Percentiles rank a stretch among this genome's conserved stretches.
These are phyloP conservation scores for Oreamnos americanus DNA, from an alignment of 2,113 vertebrate genomes.

Conservation along the genomic window DNA sequence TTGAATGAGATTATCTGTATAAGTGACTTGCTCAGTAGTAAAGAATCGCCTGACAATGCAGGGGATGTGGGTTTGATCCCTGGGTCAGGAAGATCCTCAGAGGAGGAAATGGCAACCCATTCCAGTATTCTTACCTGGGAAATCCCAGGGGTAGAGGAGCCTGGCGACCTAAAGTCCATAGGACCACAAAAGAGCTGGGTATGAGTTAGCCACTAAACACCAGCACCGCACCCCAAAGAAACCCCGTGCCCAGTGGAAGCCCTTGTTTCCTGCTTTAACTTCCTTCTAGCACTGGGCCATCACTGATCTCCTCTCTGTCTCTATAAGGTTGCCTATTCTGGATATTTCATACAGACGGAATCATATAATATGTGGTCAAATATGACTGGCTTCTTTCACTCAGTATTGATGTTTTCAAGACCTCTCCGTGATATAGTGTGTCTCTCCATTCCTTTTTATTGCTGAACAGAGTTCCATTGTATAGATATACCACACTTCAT, in stretches of 20 bases:
- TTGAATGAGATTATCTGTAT: neutral
- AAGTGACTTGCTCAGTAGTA: neutral
- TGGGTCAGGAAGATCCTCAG: neutral
- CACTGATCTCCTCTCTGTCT: neutral
- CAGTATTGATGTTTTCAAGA: neutral
- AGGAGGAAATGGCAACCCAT: neutral
- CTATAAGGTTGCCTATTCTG: neutral
- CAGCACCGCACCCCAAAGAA: neutral
- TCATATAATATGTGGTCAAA: neutral
- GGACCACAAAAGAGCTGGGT: neutral
- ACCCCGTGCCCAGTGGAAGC: neutral
- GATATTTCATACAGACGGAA: neutral
- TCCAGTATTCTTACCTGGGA: neutral
- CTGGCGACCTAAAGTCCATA: fast-evolving
- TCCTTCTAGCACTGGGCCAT: neutral
- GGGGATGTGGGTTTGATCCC: neutral
- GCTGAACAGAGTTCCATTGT: neutral
- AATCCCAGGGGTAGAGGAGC: neutral
- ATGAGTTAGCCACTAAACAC: neutral
- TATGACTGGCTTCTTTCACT: neutral
- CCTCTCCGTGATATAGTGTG: neutral
- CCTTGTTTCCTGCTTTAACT: neutral
- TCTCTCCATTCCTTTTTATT: neutral
- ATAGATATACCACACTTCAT: neutral
- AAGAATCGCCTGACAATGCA: neutral